Evolutionary conservation across 2,113 vertebrate species (phyloP).

Genomic region (Anguilla japonica): DNA sequence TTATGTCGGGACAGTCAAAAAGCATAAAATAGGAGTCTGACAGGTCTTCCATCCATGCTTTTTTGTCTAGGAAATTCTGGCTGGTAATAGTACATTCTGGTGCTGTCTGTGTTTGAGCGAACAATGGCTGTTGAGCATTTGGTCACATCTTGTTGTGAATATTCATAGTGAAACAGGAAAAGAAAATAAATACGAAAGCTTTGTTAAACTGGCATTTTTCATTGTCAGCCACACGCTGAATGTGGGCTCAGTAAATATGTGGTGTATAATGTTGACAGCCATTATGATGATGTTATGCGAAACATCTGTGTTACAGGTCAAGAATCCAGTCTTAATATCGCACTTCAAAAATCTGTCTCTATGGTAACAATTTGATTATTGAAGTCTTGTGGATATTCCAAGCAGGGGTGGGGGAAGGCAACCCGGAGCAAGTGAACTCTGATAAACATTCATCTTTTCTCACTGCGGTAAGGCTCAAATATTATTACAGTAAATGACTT

Average conservation of each 20-base stretch:
- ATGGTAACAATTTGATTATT: not conserved
- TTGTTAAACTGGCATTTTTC: too few relatives aligned
- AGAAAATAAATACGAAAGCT: too few relatives aligned
- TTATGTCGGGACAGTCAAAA: too few relatives aligned
- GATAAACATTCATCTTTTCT: not conserved
- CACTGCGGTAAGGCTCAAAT: not conserved
- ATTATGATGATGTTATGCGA: not conserved
- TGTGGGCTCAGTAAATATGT: not conserved
- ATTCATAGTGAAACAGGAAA: too few relatives aligned
- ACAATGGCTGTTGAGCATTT: too few relatives aligned
- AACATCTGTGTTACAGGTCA: not conserved
- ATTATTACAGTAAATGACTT: not conserved
- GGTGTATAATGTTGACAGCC: not conserved
- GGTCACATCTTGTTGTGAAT: too few relatives aligned
- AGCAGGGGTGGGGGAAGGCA: not conserved
- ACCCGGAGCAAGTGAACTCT: not conserved
- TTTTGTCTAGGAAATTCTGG: too few relatives aligned
- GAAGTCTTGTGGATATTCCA: not conserved
- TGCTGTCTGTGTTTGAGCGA: too few relatives aligned
- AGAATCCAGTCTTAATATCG: not conserved
- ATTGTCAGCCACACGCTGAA: too few relatives aligned
- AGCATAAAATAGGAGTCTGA: too few relatives aligned
- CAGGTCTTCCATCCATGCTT: too few relatives aligned
- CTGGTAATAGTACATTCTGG: too few relatives aligned
- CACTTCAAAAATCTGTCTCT: not conserved